Base-by-base conservation (phyloP, 2,888 invertebrate species). In the Drosophila helvetica region DNA sequence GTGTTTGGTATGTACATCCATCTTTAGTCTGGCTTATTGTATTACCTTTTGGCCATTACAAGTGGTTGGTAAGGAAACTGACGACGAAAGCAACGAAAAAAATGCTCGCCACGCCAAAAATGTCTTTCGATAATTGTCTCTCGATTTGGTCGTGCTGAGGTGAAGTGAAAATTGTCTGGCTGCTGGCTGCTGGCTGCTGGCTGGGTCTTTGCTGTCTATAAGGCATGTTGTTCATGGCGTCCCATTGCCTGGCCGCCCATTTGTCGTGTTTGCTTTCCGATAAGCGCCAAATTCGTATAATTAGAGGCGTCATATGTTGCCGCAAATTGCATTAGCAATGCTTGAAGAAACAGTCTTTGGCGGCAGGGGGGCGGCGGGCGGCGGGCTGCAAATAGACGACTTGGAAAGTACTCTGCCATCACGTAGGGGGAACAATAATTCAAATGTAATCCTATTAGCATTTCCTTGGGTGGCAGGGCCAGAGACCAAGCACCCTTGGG, bases 241-340 rank as follows among this genome's bases (percentile, higher is more conserved):
- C 47, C 58, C 67, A 78, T 62, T 50, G 82, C 67, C 87, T 62
- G 46, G 82, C 67, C 87, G 85, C 85, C 85, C 74, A 84, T 79
- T 85, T 83, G 80, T 68, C 78, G 70, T 78, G 83, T 79, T 88
- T 79, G 71, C 82, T 70, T 74, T 61, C 71, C 79, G 86, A 88
- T 87, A 88, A 85, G 86, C 88, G 70, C 73, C 73, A 85, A 85
- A 87, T 79, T 88, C 83, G 76, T 79, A 82, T 88, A 86, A 88
- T 88, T 84, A 83, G 84, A 74, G 74, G 70, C 77, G 75, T 82
- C 86, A 83, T 71, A 77, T 87, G 77, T 77, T 80, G 80, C 73
- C 80, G 76, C 64, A 76, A 79, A 75, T 76, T 82, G 75, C 83
- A 83, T 75, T 82, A 74, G 78, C 66, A 62, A 62, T 71, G 70